phyloP scores from a whole-genome alignment of 2,113 vertebrate species.

The Natator depressus region DNA sequence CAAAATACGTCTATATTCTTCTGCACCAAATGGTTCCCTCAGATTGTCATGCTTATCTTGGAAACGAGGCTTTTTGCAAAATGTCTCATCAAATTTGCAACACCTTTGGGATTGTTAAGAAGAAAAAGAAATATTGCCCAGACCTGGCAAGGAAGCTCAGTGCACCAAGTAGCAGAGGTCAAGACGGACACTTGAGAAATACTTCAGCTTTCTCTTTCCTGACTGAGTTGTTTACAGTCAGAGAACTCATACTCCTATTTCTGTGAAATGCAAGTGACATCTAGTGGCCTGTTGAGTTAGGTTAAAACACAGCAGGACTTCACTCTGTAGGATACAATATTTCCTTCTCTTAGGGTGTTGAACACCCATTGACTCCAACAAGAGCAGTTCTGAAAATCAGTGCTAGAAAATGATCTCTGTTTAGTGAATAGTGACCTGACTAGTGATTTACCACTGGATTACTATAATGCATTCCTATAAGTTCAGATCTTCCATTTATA shows the following conservation, averaged over 20 bases:
- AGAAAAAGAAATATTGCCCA: not conserved
- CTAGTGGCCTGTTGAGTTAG: constrained; percentile 52
- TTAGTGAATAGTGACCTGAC: constrained; percentile 48
- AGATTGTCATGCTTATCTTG: not conserved
- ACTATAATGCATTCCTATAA: constrained; percentile 50
- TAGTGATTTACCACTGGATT: constrained; percentile 59
- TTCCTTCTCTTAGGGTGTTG: constrained; percentile 23
- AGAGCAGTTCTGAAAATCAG: not conserved
- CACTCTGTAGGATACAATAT: constrained; percentile 54
- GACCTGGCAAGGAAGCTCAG: not conserved
- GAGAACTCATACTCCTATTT: constrained; percentile 38
- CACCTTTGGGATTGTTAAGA: not conserved
- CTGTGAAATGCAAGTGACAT: constrained; percentile 47
- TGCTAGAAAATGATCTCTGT: constrained; percentile 50
- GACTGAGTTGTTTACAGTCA: constrained; percentile 52
- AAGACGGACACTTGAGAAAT: constrained; percentile 22
- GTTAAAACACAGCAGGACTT: constrained; percentile 44
- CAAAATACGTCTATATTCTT: not conserved
- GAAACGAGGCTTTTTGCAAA: not conserved
- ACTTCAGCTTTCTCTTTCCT: constrained; percentile 28
- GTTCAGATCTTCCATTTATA: constrained; percentile 30
- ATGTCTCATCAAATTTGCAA: not conserved
- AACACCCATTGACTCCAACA: constrained; percentile 16
- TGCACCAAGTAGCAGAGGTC: not conserved
- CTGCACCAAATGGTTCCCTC: not conserved